Evolutionary conservation across 2,113 vertebrate genomes (phyloP), one percentile per base, ranked within the genome.

Genomic region (Elephas maximus): DNA sequence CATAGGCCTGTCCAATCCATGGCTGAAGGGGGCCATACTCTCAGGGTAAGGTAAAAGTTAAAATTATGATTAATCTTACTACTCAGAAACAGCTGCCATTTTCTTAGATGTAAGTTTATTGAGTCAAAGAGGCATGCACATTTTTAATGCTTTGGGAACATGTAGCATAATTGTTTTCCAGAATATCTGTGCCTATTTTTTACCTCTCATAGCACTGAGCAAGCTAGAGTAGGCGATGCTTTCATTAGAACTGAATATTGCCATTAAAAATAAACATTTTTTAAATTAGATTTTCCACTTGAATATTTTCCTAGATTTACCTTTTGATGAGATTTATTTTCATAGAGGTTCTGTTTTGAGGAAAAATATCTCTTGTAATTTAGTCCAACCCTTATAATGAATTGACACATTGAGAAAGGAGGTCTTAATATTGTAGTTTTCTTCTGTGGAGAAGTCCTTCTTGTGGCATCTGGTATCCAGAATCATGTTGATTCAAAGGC

Each of bases 251-350:
- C 1, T 80, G 18, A 92, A 84, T 83, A 79, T 67, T 51, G n/a
- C 57, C n/a, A 74, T 79, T 86, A 86, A 88, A 88, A 79, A 74
- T 48, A 94, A 53, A 85, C 41, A 51, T 92, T 86, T 83, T 79
- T 77, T 24, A 45, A 88, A 41, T 63, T 88, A 33, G 20, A 67
- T 79, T 94, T 94, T 67, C 33, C 63, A 41, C 18, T 87, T 73
- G 20, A 87, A 53, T 87, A 8, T 76, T 94, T n/a, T 28, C 45
- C 26, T 76, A 88, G 33, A 28, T 90, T 85, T 94, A 88, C 10
- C 5, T 71, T 81, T 81, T 76, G 17, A 62, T 77, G 8, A 67
- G 18, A 33, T 77, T 88, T 95, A 73, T 92, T 96, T 95, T 57
- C 15, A 85, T 45, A 60, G 41, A 89, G 44, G 2, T 88, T 81